phyloP scores from a whole-genome alignment of 2,797 vertebrate genomes.

The Arremon brunneinucha region DNA sequence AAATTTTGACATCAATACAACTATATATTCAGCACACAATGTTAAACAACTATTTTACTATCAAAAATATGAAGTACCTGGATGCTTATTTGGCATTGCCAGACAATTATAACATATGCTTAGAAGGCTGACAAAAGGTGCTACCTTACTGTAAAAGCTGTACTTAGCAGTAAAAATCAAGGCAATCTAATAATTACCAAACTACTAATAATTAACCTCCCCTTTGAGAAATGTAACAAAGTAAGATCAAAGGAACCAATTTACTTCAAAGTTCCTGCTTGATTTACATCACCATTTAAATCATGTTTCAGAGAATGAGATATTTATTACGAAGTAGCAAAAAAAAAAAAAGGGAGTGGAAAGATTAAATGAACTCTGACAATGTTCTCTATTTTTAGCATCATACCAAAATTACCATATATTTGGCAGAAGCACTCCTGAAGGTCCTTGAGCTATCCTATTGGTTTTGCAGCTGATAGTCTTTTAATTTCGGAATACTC shows the following conservation, averaged over 20 bases:
- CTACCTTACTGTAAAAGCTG: conserved; percentile 7
- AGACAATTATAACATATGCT: not conserved
- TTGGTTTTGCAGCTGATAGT: not conserved
- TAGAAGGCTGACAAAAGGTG: not conserved
- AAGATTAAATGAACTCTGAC: not conserved
- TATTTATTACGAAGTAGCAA: conserved; percentile 17
- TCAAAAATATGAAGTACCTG: not conserved
- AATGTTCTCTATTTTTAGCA: not conserved
- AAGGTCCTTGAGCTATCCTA: not conserved
- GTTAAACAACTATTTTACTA: not conserved
- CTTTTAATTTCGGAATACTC: not conserved
- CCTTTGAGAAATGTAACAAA: conserved; percentile 55
- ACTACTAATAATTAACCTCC: conserved; percentile 54
- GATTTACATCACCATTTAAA: conserved; percentile 60
- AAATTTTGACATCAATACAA: not conserved
- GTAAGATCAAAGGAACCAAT: conserved; percentile 50
- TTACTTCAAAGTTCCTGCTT: conserved; percentile 51
- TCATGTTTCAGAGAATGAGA: conserved; percentile 18
- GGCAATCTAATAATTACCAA: conserved; percentile 49
- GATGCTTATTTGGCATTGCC: not conserved
- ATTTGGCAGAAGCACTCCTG: not conserved
- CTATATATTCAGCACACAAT: not conserved
- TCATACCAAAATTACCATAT: not conserved
- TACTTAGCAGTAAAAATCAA: conserved; percentile 38
- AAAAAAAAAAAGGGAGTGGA: not conserved